Base-by-base conservation (phyloP, 2,113 vertebrate species). In the Paedocypris sp. region DNA sequence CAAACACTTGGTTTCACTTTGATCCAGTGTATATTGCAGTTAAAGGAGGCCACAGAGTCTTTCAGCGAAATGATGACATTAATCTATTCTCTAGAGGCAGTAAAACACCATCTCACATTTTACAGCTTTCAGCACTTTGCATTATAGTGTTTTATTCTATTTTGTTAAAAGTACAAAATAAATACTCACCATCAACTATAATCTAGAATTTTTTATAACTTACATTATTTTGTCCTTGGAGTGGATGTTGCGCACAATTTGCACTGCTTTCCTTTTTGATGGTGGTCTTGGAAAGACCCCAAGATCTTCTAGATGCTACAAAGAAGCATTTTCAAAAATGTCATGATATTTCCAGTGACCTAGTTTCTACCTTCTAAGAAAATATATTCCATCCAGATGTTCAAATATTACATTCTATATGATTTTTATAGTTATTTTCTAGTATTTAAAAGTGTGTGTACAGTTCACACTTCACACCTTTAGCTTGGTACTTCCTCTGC, bases 271-370 rank as follows among this genome's bases (percentile, higher is more conserved):
- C 70, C 63, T 25, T 78, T 76, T 79, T 76, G 64, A 45, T 85
- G 90, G 90, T 93, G 90, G 90, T 90, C 89, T 88, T 89, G 89
- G 87, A 91, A 76, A 51, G 81, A 70, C 69, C 85, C 81, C 87
- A 88, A 87, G 73, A 74, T 87, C 82, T 80, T 82, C 70, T 80
- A 78, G 81, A 85, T 88, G 82, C 80, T 81, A n/a, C n/a, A n/a
- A n/a, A n/a, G n/a, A n/a, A n/a, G n/a, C n/a, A n/a, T n/a, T n/a
- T n/a, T n/a, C n/a, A n/a, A n/a, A n/a, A n/a, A n/a, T n/a, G n/a
- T n/a, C n/a, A n/a, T n/a, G n/a, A n/a, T n/a, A n/a, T n/a, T n/a
- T n/a, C n/a, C n/a, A n/a, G n/a, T n/a, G n/a, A n/a, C n/a, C n/a
- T n/a, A n/a, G n/a, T n/a, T n/a, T n/a, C n/a, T n/a, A n/a, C n/a